phyloP scores from a whole-genome alignment of 2,888 invertebrate genomes.

The Agonopterix arenella region DNA sequence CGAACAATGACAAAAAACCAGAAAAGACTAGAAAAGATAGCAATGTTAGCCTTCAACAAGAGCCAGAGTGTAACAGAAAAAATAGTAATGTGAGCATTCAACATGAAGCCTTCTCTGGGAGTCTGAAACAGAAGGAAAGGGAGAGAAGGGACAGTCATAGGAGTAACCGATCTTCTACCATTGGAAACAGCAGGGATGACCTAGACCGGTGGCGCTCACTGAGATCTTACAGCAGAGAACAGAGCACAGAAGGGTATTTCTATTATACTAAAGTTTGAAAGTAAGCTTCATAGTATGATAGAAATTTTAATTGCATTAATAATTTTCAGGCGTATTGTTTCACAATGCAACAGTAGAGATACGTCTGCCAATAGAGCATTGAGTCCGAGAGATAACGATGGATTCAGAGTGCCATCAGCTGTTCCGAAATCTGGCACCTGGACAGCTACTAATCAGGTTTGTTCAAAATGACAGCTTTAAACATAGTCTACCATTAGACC shows the following conservation, averaged over 20 bases:
- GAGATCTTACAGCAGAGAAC: constrained; percentile 67
- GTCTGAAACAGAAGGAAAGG: constrained; percentile 46
- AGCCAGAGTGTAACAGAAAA: constrained; percentile 44
- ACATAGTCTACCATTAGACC: too few relatives aligned
- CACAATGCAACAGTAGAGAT: constrained; percentile 68
- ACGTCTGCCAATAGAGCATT: constrained; percentile 51
- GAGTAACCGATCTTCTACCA: constrained; percentile 64
- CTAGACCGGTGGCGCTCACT: constrained; percentile 67
- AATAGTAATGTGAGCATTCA: constrained; percentile 62
- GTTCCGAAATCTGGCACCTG: constrained; percentile 45
- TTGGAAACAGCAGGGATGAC: constrained; percentile 67
- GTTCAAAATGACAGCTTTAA: neutral
- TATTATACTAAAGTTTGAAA: too few relatives aligned
- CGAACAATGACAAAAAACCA: constrained; percentile 50
- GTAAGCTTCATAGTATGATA: neutral
- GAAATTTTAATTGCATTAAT: neutral
- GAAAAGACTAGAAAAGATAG: constrained; percentile 60
- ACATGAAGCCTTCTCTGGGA: constrained; percentile 43
- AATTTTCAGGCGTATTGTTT: constrained; percentile 59
- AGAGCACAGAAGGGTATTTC: constrained; percentile 64
- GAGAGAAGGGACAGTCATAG: constrained; percentile 61
- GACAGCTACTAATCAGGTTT: constrained; percentile 51
- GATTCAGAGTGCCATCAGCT: constrained; percentile 56
- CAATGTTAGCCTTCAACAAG: constrained; percentile 53
- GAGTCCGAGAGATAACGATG: constrained; percentile 63